Conservation (phyloP, 2,888 invertebrate species). For the Mythimna albipuncta region DNA sequence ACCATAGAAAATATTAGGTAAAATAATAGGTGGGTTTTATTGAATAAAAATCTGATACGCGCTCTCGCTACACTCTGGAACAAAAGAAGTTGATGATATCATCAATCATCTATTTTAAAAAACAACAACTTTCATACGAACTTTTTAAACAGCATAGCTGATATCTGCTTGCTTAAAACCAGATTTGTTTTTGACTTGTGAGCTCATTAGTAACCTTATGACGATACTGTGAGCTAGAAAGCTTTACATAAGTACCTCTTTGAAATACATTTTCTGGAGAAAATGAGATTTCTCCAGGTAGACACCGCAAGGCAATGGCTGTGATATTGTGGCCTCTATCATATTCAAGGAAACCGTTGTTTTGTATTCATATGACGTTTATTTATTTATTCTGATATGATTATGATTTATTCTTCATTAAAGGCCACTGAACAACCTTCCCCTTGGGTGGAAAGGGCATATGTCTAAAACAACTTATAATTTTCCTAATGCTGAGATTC, state of each 20-base stretch:
- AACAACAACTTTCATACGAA: too few relatives aligned
- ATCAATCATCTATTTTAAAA: too few relatives aligned
- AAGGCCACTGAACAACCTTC: background rate
- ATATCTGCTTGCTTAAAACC: background rate
- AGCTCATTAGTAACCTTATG: conserved; percentile 28
- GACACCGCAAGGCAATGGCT: conserved; percentile 3
- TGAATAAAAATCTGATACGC: too few relatives aligned
- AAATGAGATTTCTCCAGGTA: conserved; percentile 48
- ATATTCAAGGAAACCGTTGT: conserved; percentile 35
- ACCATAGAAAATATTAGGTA: too few relatives aligned
- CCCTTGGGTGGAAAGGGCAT: too few relatives aligned
- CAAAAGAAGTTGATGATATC: too few relatives aligned
- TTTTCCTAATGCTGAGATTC: too few relatives aligned
- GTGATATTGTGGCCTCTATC: conserved; percentile 34
- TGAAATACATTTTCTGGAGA: conserved; percentile 26
- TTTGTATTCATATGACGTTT: conserved; percentile 25
- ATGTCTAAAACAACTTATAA: too few relatives aligned
- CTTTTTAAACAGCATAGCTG: background rate
- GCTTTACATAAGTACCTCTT: conserved; percentile 45
- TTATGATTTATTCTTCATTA: conserved; percentile 25
- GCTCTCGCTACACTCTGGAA: too few relatives aligned
- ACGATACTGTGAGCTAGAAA: background rate
- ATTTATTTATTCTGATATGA: conserved; percentile 39
- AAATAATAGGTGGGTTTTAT: too few relatives aligned
- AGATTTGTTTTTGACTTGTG: conserved; percentile 16